Evolutionary conservation across 2,113 vertebrate genomes (phyloP).

Genomic region (Silurus asotus): DNA sequence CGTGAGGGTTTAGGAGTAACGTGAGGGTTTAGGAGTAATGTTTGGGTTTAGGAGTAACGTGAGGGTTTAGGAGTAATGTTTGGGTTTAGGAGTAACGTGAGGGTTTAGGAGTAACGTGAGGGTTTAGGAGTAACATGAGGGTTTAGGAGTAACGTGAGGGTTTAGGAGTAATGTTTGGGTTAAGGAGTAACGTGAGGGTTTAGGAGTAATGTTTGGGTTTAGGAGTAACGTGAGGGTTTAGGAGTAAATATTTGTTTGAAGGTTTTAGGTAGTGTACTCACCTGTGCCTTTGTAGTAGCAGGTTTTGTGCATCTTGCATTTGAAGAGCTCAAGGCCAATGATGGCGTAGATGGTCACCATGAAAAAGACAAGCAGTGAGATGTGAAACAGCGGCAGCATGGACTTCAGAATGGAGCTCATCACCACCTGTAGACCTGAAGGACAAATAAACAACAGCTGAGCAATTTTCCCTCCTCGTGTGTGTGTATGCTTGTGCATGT

Average conservation of each 20-base stretch:
- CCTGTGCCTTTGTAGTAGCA: slow-evolving; percentile 84
- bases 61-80: no score
- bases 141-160: not conserved
- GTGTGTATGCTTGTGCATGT: no score
- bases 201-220: not conserved
- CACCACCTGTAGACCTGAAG: slow-evolving; percentile 88
- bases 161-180: not conserved
- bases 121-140: not conserved
- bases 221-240: no score
- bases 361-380: slow-evolving; percentile 87
- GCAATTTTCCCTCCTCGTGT: not conserved
- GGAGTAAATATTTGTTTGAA: no score
- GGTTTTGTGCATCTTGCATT: slow-evolving; percentile 94
- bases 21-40: no score
- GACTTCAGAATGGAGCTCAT: slow-evolving; percentile 93
- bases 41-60: no score
- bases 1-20: no score
- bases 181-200: not conserved
- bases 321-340: slow-evolving; percentile 89
- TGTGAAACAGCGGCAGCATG: slow-evolving; percentile 89
- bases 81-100: no score
- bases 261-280: slow-evolving; percentile 42
- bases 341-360: slow-evolving; percentile 95
- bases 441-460: slow-evolving; percentile 3
- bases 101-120: no score